A percentile compares a stretch with the other conserved stretches of the same genome.
phyloP scores from a whole-genome alignment of 2,888 invertebrate species.

The Dinocampus coccinellae region DNA sequence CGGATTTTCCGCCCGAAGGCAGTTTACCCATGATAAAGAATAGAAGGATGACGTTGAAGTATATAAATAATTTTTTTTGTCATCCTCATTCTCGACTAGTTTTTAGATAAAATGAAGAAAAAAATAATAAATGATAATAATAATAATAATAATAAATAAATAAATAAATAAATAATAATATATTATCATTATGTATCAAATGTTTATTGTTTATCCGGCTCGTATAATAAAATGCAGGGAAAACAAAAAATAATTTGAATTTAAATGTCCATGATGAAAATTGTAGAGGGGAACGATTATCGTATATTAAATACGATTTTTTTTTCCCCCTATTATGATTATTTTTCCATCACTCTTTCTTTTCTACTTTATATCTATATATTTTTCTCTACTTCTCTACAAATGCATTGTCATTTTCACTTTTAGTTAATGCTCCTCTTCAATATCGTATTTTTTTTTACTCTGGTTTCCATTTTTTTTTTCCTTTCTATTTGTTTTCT shows the following conservation, averaged over 20 bases:
- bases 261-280: background rate
- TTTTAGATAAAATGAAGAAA: too few species aligned
- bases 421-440: background rate
- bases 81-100: background rate
- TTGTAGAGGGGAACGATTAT: background rate
- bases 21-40: constrained; percentile 8
- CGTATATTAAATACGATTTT: background rate
- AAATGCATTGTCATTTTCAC: background rate
- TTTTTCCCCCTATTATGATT: too few species aligned
- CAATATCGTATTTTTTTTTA: background rate
- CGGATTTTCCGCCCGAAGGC: constrained; percentile 22
- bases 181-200: background rate
- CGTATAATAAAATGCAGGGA: background rate
- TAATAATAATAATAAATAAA: too few species aligned
- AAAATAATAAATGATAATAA: too few species aligned
- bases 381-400: background rate
- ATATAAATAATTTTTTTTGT: background rate
- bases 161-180: too few species aligned
- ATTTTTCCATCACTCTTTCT: too few species aligned
- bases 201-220: background rate
- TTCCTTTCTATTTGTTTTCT: background rate
- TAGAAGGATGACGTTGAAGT: background rate
- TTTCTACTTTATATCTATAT: background rate
- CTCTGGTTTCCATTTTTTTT: too few species aligned
- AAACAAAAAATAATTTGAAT: background rate